A percentile compares a stretch with the other conserved stretches of the same genome.
phyloP scores from a whole-genome alignment of 2,797 vertebrate species.

The Darevskia mixta region DNA sequence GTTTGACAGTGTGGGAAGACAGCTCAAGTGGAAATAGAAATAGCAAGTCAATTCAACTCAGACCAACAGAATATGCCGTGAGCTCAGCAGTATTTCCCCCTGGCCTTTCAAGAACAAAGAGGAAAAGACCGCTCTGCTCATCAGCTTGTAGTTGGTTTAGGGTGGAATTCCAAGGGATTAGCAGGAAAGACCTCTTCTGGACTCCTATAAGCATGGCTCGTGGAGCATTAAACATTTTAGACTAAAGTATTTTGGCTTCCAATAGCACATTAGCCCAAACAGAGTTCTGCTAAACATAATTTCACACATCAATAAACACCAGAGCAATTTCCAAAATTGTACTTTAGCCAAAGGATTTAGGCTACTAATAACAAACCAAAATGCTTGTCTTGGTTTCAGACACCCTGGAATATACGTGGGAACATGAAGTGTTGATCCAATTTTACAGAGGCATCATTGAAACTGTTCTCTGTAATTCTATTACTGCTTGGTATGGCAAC shows the following conservation, averaged over 20 bases:
- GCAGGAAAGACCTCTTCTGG: slow-evolving; percentile 64
- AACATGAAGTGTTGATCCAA: too few relatives aligned
- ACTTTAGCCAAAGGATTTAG: too few relatives aligned
- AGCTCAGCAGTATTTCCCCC: slow-evolving; percentile 63
- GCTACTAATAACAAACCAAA: too few relatives aligned
- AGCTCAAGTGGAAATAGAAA: too few relatives aligned
- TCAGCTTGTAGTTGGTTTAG: slow-evolving; percentile 59
- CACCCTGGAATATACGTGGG: background rate
- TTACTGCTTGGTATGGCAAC: too few relatives aligned
- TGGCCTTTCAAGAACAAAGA: slow-evolving; percentile 49
- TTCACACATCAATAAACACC: slow-evolving; percentile 62
- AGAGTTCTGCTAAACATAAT: slow-evolving; percentile 59
- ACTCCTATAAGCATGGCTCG: slow-evolving; percentile 44
- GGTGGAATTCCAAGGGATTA: slow-evolving; percentile 60
- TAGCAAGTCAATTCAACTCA: slow-evolving; percentile 50
- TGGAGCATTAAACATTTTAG: slow-evolving; percentile 63
- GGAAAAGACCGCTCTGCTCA: slow-evolving; percentile 63
- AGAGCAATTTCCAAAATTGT: too few relatives aligned
- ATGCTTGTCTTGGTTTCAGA: background rate
- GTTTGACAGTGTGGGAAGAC: too few relatives aligned
- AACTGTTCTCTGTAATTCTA: too few relatives aligned
- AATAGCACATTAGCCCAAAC: slow-evolving; percentile 56
- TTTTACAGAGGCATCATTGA: too few relatives aligned
- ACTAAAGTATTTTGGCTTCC: slow-evolving; percentile 66
- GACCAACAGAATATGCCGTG: slow-evolving; percentile 62